Evolutionary conservation across 2,797 vertebrate genomes (phyloP).

Genomic region (Halcyon badia): DNA sequence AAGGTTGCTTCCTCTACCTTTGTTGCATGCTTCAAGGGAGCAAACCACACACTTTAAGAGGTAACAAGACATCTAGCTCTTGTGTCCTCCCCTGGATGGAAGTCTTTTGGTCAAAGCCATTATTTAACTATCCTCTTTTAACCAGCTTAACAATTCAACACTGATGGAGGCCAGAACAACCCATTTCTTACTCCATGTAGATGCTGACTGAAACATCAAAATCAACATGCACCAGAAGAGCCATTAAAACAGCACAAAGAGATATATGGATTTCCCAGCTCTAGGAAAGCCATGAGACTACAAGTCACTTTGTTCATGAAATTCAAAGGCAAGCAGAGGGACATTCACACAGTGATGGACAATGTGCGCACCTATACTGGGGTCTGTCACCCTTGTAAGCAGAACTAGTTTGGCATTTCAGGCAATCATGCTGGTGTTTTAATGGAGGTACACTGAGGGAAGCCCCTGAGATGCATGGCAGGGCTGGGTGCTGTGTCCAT

Average conservation of each 20-base stretch:
- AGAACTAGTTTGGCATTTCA: background rate
- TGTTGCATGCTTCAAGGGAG: background rate
- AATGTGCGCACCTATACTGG: background rate
- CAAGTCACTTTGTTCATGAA: background rate
- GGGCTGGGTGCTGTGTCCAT: fast-evolving
- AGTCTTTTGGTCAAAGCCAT: background rate
- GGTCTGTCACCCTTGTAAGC: background rate
- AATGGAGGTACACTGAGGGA: fast-evolving
- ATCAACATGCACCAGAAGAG: background rate
- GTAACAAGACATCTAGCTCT: background rate
- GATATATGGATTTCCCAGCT: background rate
- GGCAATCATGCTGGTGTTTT: background rate
- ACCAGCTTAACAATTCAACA: background rate
- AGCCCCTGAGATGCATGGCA: background rate
- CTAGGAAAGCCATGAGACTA: background rate
- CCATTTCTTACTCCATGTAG: background rate
- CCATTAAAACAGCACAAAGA: background rate
- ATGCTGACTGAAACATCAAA: fast-evolving
- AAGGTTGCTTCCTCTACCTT: background rate
- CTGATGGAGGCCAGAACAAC: fast-evolving
- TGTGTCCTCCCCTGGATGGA: background rate
- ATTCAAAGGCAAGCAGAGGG: background rate
- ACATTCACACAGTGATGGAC: background rate
- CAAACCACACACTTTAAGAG: background rate
- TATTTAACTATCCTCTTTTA: background rate